A percentile compares a stretch with the other conserved stretches of the same genome.
phyloP scores from a whole-genome alignment of 1,140 invertebrate species.

The Musca vetustissima region DNA sequence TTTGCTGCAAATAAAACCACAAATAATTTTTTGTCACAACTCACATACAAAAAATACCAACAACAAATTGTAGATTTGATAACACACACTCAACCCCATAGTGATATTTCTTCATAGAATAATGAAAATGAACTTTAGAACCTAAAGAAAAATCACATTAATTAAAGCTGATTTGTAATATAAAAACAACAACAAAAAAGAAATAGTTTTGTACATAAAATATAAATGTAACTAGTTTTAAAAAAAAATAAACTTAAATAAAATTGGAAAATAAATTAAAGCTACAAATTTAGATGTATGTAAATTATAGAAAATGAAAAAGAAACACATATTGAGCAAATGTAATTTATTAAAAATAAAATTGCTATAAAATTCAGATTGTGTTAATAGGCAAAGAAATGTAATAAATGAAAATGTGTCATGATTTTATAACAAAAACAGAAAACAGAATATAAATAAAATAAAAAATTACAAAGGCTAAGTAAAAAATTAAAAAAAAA shows the following conservation, averaged over 20 bases:
- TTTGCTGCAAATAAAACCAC: conserved; percentile 5
- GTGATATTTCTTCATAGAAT: conserved; percentile 8
- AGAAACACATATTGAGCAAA: not conserved
- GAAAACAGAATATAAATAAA: no score
- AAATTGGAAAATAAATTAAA: no score
- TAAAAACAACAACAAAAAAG: no score
- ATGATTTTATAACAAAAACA: conserved; percentile 22
- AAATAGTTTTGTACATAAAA: no score
- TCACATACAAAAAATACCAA: no score
- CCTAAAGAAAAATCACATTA: no score
- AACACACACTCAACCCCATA: conserved; percentile 3
- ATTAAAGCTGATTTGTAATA: no score
- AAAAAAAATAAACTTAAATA: no score
- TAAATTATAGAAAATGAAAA: conserved; percentile 9
- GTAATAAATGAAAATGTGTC: not conserved
- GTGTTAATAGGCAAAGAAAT: conserved; percentile 16
- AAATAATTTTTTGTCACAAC: conserved; percentile 22
- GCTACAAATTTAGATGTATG: not conserved
- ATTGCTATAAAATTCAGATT: conserved; percentile 8
- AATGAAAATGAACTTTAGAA: no score
- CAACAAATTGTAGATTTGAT: conserved; percentile 1
- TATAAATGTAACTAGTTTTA: no score
- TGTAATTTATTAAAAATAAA: conserved; percentile 14
- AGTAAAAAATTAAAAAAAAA: no score
- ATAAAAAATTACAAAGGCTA: no score